Percentiles rank a stretch among this genome's conserved stretches.
Evolutionary conservation across 1,140 invertebrate species (phyloP).

Genomic region (Chymomyza costata): DNA sequence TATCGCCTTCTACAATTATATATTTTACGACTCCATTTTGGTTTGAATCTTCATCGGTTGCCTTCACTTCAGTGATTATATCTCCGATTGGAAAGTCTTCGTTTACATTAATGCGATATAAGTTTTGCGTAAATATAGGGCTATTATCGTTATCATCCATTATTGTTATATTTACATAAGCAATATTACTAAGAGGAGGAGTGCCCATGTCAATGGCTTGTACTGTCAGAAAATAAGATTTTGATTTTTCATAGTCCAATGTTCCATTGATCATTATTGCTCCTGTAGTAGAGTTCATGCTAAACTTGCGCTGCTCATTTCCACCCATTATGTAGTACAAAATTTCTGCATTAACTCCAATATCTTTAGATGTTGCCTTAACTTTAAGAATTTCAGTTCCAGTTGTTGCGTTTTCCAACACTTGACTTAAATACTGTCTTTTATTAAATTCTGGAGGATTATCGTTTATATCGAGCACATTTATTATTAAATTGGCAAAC

Average conservation of each 20-base stretch:
- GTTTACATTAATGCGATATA: constrained; percentile 86
- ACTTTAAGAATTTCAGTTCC: constrained; percentile 88
- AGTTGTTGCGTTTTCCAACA: constrained; percentile 85
- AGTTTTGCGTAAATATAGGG: constrained; percentile 87
- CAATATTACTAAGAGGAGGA: constrained; percentile 89
- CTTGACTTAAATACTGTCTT: constrained; percentile 83
- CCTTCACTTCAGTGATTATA: constrained; percentile 83
- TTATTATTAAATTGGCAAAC: constrained; percentile 78
- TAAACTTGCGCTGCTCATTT: constrained; percentile 91
- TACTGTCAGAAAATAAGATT: constrained; percentile 91
- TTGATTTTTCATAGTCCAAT: constrained; percentile 89
- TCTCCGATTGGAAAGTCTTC: constrained; percentile 86
- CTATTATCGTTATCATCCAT: constrained; percentile 93
- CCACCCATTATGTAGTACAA: constrained; percentile 92
- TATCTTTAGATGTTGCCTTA: constrained; percentile 92
- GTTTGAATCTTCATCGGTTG: constrained; percentile 89
- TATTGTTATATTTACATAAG: constrained; percentile 91
- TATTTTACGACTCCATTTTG: constrained; percentile 87
- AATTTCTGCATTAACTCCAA: constrained; percentile 94
- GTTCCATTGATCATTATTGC: constrained; percentile 85
- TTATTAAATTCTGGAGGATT: constrained; percentile 94
- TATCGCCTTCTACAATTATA: constrained; percentile 87
- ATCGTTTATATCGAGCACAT: constrained; percentile 91
- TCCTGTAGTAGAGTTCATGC: constrained; percentile 84
- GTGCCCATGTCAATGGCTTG: constrained; percentile 91